Percentiles rank a stretch among this genome's conserved stretches.
These are phyloP conservation scores for Bradypodion pumilum DNA, from an alignment of 2,797 vertebrate species.

Conservation along the genomic window DNA sequence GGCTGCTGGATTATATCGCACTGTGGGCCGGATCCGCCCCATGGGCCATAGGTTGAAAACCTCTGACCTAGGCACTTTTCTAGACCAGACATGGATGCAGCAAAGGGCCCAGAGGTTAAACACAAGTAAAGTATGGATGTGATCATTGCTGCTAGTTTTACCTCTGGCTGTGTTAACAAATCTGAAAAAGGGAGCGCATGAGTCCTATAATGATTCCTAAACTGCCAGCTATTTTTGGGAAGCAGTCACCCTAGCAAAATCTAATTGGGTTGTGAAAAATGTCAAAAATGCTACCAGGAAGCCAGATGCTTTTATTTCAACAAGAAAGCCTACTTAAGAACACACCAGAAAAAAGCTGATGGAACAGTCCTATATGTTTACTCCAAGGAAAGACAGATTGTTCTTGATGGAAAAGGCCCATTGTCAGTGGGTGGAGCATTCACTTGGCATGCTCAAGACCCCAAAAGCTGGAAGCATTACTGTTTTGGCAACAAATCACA, in stretches of 20 bases:
- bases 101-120: background rate
- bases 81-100: background rate
- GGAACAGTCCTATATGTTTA: background rate
- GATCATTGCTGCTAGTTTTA: background rate
- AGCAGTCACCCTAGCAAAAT: conserved; percentile 11
- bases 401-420: background rate
- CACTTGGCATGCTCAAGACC: background rate
- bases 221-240: conserved; percentile 21
- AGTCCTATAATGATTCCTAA: conserved; percentile 12
- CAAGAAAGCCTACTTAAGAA: background rate
- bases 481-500: background rate
- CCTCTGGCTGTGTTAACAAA: conserved; percentile 2
- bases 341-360: background rate
- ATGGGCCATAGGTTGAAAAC: too few relatives aligned
- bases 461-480: background rate
- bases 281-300: conserved; percentile 7
- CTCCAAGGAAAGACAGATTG: background rate
- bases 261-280: conserved; percentile 17
- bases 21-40: too few relatives aligned
- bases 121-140: background rate
- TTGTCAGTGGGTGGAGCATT: background rate
- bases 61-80: background rate
- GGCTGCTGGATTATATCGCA: too few relatives aligned
- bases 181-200: background rate
- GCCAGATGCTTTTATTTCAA: conserved; percentile 11